phyloP scores from a whole-genome alignment of 2,888 invertebrate species.

The Nowickia ferox region DNA sequence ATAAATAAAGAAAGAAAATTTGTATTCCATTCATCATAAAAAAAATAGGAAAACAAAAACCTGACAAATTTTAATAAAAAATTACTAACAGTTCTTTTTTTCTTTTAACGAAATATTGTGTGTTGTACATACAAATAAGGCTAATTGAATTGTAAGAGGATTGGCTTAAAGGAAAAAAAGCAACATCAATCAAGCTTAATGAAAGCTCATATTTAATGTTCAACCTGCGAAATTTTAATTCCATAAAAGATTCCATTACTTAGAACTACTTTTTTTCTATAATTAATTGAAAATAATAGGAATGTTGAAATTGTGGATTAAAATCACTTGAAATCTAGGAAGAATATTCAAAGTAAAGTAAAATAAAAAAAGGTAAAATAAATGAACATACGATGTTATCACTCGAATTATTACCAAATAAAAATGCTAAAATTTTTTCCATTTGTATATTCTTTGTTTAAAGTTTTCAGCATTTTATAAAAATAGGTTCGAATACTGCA shows the following conservation, averaged over 20 bases:
- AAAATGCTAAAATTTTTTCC: too few species aligned
- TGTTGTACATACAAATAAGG: neutral
- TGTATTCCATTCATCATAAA: neutral
- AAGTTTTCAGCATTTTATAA: too few species aligned
- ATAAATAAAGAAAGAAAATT: conserved; percentile 15
- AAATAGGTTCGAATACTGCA: too few species aligned
- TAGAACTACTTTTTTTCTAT: neutral
- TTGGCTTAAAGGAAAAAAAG: neutral
- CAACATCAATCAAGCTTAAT: neutral
- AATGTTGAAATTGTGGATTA: too few species aligned
- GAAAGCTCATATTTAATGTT: neutral
- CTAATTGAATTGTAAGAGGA: conserved; percentile 23
- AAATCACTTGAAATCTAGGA: too few species aligned
- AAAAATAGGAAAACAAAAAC: neutral
- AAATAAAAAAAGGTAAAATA: too few species aligned
- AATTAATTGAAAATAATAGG: too few species aligned
- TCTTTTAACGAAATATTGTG: neutral
- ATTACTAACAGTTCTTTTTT: conserved; percentile 6
- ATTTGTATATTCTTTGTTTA: too few species aligned
- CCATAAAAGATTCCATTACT: conserved; percentile 11
- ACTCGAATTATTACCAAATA: too few species aligned
- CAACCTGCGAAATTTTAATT: neutral
- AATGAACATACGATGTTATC: too few species aligned
- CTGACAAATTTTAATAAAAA: neutral
- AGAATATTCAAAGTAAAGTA: too few species aligned